Evolutionary conservation across 1,140 invertebrate species (phyloP), one percentile per base, ranked within the genome.

Genomic region (Brachystomella parvula): DNA sequence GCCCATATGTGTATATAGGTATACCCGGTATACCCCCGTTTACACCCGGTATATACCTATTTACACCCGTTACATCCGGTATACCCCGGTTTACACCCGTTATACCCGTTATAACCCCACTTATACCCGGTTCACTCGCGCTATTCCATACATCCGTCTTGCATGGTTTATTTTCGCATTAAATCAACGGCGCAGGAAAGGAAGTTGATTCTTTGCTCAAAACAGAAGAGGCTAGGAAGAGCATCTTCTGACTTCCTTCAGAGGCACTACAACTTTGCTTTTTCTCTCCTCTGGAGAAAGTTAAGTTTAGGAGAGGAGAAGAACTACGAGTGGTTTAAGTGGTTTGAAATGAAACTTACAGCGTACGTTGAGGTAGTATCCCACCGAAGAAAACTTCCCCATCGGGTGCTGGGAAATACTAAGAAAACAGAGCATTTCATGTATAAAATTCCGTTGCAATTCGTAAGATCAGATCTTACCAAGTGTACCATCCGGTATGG

Each of bases 401-500:
- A 90, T 83, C 70, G 87, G 81, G 81, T 92, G 89, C 58, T 86
- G 82, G 56, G 89, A 89, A 30, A 87, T 86, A 79, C n/a, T n/a
- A n/a, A n/a, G n/a, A n/a, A n/a, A n/a, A n/a, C n/a, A n/a, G n/a
- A n/a, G n/a, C n/a, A n/a, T n/a, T n/a, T n/a, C n/a, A n/a, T n/a
- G n/a, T n/a, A n/a, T n/a, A n/a, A n/a, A n/a, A n/a, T n/a, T n/a
- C n/a, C n/a, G n/a, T n/a, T n/a, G n/a, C n/a, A n/a, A n/a, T n/a
- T n/a, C n/a, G n/a, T n/a, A n/a, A n/a, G n/a, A n/a, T n/a, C n/a
- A n/a, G n/a, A n/a, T n/a, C n/a, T n/a, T n/a, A n/a, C n/a, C 90
- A 94, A 76, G 90, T 88, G 79, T 94, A 93, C 90, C 90, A 92
- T 71, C 90, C 90, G 70, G 85, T 88, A 78, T 92, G 88, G 65